Base-by-base conservation (phyloP, 2,888 invertebrate genomes). In the Xylophagus ater region DNA sequence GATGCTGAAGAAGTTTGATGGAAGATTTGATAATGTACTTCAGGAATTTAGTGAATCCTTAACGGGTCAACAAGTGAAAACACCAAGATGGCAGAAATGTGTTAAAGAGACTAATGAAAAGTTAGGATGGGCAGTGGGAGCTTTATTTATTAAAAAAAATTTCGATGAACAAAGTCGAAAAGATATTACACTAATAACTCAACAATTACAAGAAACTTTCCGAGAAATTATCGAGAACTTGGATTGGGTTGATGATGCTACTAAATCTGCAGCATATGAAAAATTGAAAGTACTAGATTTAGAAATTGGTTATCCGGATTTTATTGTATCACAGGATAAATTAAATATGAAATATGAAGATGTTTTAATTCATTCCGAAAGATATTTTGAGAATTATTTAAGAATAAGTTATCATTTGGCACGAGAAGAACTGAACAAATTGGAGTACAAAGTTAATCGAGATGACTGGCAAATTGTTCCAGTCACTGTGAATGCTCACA, bases 261-360 rank as follows among this genome's bases (percentile, higher is more conserved):
- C 94, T 0, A 73, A 81, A 44, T 65, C 71, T 21, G 74, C 85
- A 3, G 93, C 93, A 0, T 77, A 82, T 47, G 76, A 78, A 6
- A 94, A 94, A 60, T 90, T 89, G 0, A 82, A 89, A 56, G 82
- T 87, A 3, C 92, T 92, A 42, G 81, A 83, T 23, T 86, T 90
- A 55, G 87, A 89, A 82, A 93, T 96, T 49, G 80, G 92, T 26
- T 94, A 87, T 59, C 93, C 93, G 0, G 84, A 93, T 55, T 93
- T 86, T 55, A 87, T 94, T 38, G 69, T 86, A 14, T 73, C 85
- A 50, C 72, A 80, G 8, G 69, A 68, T 1, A 76, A 84, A 49
- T 65, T 96, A 43, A 86, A 94, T 58, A 78, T 82, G 36, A 80
- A 84, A 51, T 93, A 92, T 57, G 71, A 71, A 12, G 79, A 76